Evolutionary conservation across 2,888 invertebrate genomes (phyloP).

Genomic region (Limenitis camilla): DNA sequence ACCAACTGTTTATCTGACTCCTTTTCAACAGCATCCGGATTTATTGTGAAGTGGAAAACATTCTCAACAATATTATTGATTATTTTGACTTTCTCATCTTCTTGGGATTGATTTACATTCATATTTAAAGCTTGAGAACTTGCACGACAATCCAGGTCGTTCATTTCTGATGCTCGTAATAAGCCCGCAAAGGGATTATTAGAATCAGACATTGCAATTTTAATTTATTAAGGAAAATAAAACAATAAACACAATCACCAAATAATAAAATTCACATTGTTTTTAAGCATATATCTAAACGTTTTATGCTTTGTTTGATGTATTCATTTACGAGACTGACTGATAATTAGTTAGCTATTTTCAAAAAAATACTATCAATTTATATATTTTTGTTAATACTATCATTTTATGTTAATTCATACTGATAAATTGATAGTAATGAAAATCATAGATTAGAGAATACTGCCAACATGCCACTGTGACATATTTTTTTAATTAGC

Average conservation of each 20-base stretch:
- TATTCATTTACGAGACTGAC: no score
- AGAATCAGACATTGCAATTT: conserved; percentile 52
- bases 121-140: conserved; percentile 34
- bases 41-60: conserved; percentile 83
- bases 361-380: no score
- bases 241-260: conserved; percentile 22
- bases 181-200: conserved; percentile 65
- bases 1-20: conserved; percentile 67
- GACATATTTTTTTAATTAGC: no score
- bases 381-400: no score
- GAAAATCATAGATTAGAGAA: no score
- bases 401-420: no score
- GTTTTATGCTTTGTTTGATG: no score
- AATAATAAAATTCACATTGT: conserved; percentile 23
- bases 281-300: neutral
- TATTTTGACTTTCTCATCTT: conserved; percentile 43
- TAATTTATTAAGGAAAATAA: conserved; percentile 19
- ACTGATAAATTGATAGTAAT: no score
- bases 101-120: conserved; percentile 36
- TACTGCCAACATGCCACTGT: no score
- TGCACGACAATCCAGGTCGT: conserved; percentile 36
- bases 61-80: conserved; percentile 77
- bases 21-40: conserved; percentile 54
- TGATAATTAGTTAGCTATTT: no score
- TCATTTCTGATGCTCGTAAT: conserved; percentile 47